phyloP scores from a whole-genome alignment of 2,113 vertebrate species.

The Blennius ocellaris region DNA sequence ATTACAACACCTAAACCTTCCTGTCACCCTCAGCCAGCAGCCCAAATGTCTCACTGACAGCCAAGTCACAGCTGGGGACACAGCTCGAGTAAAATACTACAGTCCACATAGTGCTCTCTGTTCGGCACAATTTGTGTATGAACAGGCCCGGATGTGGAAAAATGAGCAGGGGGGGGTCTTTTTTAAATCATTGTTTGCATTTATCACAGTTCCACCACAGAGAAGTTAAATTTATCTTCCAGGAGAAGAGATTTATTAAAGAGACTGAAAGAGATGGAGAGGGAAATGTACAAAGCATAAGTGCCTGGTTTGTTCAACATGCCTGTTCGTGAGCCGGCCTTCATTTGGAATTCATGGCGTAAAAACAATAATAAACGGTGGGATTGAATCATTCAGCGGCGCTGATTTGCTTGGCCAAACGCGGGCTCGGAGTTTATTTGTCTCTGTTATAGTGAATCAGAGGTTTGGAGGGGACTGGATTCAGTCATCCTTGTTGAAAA shows the following conservation, averaged over 20 bases:
- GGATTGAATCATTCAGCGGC: conserved; percentile 77
- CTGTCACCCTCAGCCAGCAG: conserved; percentile 66
- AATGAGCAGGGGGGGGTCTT: conserved; percentile 14
- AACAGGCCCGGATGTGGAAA: conserved; percentile 24
- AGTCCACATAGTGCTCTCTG: conserved; percentile 57
- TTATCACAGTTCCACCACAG: conserved; percentile 20
- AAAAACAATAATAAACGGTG: conserved; percentile 77
- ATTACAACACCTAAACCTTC: conserved; percentile 82
- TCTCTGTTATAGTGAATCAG: conserved; percentile 72
- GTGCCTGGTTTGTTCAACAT: conserved; percentile 52
- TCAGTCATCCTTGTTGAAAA: conserved; percentile 50
- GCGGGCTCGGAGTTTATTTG: conserved; percentile 71
- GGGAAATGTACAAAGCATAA: conserved; percentile 67
- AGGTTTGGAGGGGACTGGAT: conserved; percentile 37
- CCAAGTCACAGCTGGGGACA: conserved; percentile 75
- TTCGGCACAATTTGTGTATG: conserved; percentile 51
- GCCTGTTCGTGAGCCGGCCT: conserved; percentile 67
- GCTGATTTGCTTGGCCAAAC: conserved; percentile 76
- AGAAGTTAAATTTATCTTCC: conserved; percentile 45
- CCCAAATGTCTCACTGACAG: conserved; percentile 76
- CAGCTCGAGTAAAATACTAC: conserved; percentile 8
- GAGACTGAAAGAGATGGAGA: conserved; percentile 47
- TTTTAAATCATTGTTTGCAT: conserved; percentile 43
- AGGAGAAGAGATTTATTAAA: conserved; percentile 58
- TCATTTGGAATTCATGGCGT: conserved; percentile 70